phyloP scores from a whole-genome alignment of 2,888 invertebrate species.

The Drosophila kokeensis region DNA sequence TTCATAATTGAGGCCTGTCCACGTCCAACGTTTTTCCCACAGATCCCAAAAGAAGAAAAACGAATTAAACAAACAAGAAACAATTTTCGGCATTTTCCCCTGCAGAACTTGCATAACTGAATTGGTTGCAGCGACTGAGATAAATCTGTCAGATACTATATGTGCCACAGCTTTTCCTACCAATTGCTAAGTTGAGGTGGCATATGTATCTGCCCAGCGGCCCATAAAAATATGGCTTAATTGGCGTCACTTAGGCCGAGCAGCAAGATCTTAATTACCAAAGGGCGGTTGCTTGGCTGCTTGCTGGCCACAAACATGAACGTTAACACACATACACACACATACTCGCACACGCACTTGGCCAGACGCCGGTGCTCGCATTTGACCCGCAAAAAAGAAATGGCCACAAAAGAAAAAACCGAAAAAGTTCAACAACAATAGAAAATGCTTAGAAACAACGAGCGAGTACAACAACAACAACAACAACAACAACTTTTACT shows the following conservation, averaged over 20 bases:
- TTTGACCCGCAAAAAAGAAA: constrained; percentile 59
- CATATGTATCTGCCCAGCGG: constrained; percentile 28
- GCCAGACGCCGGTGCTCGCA: constrained; percentile 44
- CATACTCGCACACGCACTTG: constrained; percentile 14
- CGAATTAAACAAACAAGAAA: constrained; percentile 37
- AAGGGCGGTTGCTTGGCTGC: constrained; percentile 32
- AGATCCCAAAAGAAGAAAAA: constrained; percentile 24
- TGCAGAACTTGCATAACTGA: constrained; percentile 69
- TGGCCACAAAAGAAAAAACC: constrained; percentile 47
- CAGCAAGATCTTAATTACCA: constrained; percentile 67
- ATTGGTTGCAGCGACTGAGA: constrained; percentile 21
- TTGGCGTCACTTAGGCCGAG: constrained; percentile 73
- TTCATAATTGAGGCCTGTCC: constrained; percentile 56
- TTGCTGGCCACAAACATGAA: constrained; percentile 12
- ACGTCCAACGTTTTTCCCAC: constrained; percentile 50
- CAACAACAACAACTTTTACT: constrained; percentile 75
- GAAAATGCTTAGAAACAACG: constrained; percentile 56
- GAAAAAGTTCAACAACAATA: constrained; percentile 53
- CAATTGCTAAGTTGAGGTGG: constrained; percentile 11
- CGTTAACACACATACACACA: constrained; percentile 8
- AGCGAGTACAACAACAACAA: constrained; percentile 35
- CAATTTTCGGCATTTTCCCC: constrained; percentile 36
- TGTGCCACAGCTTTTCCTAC: constrained; percentile 13
- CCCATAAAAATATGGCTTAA: constrained; percentile 67
- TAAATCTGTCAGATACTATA: constrained; percentile 36